Evolutionary conservation across 2,113 vertebrate species (phyloP).

Genomic region (Rhegmatorhina hoffmannsi): DNA sequence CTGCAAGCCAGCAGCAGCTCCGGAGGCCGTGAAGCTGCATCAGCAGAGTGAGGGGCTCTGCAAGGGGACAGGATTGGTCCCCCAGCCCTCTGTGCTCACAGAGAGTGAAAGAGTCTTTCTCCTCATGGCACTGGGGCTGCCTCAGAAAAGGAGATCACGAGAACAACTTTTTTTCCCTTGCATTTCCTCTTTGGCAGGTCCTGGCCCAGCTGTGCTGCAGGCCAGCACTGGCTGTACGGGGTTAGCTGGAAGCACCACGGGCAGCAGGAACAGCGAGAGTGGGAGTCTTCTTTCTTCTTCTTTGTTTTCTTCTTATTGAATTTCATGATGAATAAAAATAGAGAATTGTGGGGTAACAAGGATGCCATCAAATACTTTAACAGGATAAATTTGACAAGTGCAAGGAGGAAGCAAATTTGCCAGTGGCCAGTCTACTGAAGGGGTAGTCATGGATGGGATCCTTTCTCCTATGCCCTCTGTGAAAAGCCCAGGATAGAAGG

Average conservation of each 20-base stretch:
- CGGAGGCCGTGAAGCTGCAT: rapidly evolving
- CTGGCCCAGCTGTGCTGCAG: background rate
- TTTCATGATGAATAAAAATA: background rate
- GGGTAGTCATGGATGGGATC: background rate
- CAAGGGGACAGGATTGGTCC: background rate
- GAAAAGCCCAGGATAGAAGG: background rate
- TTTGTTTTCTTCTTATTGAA: background rate
- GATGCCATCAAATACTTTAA: background rate
- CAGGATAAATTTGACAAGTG: background rate
- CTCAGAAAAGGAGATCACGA: background rate
- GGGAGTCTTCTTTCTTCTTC: background rate
- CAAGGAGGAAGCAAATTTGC: background rate
- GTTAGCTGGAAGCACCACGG: background rate
- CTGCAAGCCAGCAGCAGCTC: background rate
- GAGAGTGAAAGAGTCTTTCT: background rate
- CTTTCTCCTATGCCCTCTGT: background rate
- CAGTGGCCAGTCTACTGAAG: background rate
- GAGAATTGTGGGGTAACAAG: background rate
- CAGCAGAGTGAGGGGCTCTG: rapidly evolving
- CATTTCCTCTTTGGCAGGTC: background rate
- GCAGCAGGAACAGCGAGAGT: background rate
- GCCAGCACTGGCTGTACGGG: background rate
- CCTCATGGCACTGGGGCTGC: background rate
- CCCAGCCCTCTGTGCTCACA: background rate
- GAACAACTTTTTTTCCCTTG: background rate